Conservation (phyloP, 2,113 vertebrate species). For the Sminthopsis crassicaudata region DNA sequence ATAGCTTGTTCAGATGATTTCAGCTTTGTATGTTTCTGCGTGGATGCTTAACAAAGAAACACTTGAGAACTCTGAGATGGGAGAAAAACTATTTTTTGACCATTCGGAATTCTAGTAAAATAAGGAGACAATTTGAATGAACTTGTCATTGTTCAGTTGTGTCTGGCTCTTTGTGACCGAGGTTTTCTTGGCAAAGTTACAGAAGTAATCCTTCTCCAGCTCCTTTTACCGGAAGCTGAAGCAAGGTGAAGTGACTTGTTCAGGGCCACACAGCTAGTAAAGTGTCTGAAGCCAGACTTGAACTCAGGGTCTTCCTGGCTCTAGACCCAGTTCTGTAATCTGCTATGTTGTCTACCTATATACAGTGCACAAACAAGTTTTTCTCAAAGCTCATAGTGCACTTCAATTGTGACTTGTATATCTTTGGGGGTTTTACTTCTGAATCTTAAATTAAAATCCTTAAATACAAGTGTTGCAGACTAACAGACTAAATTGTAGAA, state of each 20-base stretch:
- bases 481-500: background rate
- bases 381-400: background rate
- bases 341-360: rapidly evolving
- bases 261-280: background rate
- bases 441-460: background rate
- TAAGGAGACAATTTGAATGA: background rate
- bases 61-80: background rate
- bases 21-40: background rate
- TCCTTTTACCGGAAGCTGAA: background rate
- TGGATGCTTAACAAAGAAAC: background rate
- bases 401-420: background rate
- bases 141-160: background rate
- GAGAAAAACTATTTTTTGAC: background rate
- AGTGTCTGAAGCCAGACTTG: background rate
- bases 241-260: background rate
- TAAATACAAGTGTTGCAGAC: too few species aligned
- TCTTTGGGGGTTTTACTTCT: background rate
- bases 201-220: background rate
- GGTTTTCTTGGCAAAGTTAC: background rate
- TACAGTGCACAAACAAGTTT: background rate
- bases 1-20: background rate
- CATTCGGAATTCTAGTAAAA: background rate
- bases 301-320: background rate
- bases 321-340: background rate
- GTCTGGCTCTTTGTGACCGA: too few species aligned